Evolutionary conservation across 2,113 vertebrate species (phyloP).

Genomic region (Plestiodon gilberti): DNA sequence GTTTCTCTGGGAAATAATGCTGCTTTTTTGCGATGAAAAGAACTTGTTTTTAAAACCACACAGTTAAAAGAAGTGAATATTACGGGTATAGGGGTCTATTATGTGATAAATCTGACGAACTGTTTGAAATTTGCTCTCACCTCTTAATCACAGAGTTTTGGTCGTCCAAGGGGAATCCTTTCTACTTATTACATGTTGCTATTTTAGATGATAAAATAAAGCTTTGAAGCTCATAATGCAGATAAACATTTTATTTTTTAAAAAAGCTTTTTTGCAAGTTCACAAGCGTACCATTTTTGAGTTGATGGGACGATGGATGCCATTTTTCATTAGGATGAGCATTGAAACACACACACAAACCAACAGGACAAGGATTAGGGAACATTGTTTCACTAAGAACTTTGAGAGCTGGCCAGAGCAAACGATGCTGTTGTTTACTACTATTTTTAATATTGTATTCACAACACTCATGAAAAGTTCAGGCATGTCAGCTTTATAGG

Average conservation of each 20-base stretch:
- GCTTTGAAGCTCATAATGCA: not conserved
- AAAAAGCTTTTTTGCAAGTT: not conserved
- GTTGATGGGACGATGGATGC: not conserved
- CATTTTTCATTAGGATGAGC: not conserved
- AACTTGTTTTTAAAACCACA: not conserved
- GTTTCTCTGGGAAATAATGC: not conserved
- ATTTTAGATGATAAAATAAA: constrained; percentile 19
- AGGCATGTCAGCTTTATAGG: not conserved
- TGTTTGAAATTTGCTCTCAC: not conserved
- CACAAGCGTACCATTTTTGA: not conserved
- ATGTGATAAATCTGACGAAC: not conserved
- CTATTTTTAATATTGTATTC: not conserved
- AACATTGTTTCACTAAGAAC: not conserved
- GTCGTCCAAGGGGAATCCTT: not conserved
- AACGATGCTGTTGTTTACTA: constrained; percentile 34
- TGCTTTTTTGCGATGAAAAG: not conserved
- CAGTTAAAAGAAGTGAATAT: not conserved
- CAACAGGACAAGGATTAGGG: too few relatives aligned
- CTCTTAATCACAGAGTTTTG: not conserved
- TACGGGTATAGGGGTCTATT: not conserved
- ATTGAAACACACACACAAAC: too few relatives aligned
- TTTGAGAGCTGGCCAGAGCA: not conserved
- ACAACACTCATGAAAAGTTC: not conserved
- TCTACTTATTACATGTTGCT: not conserved
- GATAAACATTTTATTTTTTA: not conserved